Evolutionary conservation across 30 jellyfish, hydroid and myxozoan genomes (phyloP), one percentile per base, ranked within the genome.

Genomic region (Phacellophora camtschatica): DNA sequence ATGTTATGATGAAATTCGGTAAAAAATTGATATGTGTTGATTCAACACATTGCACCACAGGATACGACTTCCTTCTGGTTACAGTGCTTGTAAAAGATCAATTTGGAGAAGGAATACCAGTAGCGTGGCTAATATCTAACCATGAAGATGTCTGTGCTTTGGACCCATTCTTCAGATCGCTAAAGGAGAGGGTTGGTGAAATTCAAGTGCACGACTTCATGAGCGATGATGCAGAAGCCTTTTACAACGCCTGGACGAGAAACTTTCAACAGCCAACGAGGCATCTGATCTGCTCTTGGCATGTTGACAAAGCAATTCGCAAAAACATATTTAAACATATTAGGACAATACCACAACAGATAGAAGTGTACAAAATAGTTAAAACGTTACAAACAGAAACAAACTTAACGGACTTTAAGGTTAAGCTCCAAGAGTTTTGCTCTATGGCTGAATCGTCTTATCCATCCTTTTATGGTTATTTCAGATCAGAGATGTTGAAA

Each of bases 141-240:
- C 23, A 64, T 7, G 89, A 77, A 64, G 92, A 81, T 49, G 83
- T 81, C n/a, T 81, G 92, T 54, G 25, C 84, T 8, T 53, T 66
- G 51, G 85, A 81, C 50, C 85, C 77, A 13, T 64, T 81, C 48
- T 61, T 81, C 27, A 77, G 78, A 42, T 33, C 39, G 41, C 19
- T 81, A 31, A 49, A 34, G 27, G 25, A 45, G 37, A 16, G 80
- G 27, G 31, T 81, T 25, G 92, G 92, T 2, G 39, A 53, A 24
- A 35, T 81, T 9, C 18, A 29, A 15, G 83, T 76, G 30, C 62
- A 30, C 20, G 90, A 79, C 50, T 79, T 76, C 22, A 39, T 79
- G 83, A 35, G 74, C 36, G 90, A 79, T 45, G 90, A 79, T 65
- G 83, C 90, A 12, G 90, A 49, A 24, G 84, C 92, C 13, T 67